These are phyloP conservation scores for Meloidogyne chitwoodi DNA, from an alignment of 1,140 invertebrate genomes.

Conservation along the genomic window DNA sequence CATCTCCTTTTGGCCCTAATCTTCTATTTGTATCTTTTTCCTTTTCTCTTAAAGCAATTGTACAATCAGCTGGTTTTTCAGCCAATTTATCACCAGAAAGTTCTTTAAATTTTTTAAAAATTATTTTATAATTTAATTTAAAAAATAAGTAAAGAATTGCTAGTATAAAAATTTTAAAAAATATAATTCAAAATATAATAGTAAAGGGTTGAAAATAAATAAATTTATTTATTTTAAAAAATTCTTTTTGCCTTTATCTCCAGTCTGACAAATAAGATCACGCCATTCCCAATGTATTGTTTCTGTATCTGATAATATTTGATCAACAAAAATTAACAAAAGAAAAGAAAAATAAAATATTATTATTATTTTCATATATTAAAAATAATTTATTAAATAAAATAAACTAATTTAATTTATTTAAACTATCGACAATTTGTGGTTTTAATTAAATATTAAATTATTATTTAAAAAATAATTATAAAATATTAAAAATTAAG, in stretches of 20 bases:
- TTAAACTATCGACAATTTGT: no score
- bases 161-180: no score
- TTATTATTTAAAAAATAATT: no score
- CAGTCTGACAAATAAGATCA: constrained; percentile 39
- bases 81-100: constrained; percentile 36
- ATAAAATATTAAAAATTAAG: no score
- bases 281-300: constrained; percentile 47
- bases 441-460: no score
- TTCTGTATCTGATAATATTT: background rate
- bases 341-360: background rate
- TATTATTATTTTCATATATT: background rate
- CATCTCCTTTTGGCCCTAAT: constrained; percentile 20
- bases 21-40: constrained; percentile 40
- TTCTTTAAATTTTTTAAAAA: constrained; percentile 20
- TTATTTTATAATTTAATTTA: no score
- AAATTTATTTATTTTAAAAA: no score
- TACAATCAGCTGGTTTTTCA: constrained; percentile 41
- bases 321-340: background rate
- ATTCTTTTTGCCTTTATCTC: constrained; percentile 2
- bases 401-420: no score
- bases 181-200: no score
- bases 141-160: no score
- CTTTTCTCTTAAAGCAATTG: constrained; percentile 39
- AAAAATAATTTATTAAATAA: no score
- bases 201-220: no score